A percentile compares a stretch with the other conserved stretches of the same genome.
phyloP scores from a whole-genome alignment of 2,113 vertebrate species.

The Lasiurus borealis region DNA sequence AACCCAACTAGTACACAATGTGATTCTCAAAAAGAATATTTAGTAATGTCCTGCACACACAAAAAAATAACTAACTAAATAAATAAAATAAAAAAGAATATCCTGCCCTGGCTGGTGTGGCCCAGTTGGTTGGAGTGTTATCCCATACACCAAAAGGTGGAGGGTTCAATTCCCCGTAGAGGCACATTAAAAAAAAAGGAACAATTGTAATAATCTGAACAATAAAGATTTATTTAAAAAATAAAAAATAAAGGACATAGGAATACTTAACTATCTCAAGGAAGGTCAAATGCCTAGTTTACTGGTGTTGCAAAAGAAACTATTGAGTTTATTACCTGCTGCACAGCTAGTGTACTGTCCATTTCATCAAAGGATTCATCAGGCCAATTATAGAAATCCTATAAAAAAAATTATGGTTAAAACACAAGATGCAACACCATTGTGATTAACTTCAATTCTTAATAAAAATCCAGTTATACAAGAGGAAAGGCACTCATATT shows the following conservation, averaged over 20 bases:
- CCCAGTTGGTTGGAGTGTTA: too few relatives aligned
- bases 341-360: constrained; percentile 99
- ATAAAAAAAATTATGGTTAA: constrained; percentile 68
- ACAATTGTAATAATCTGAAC: too few relatives aligned
- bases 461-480: constrained; percentile 18
- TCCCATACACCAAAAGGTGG: not conserved
- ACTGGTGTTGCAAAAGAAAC: constrained; percentile 20
- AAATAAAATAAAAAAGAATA: too few relatives aligned
- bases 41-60: too few relatives aligned
- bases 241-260: not conserved
- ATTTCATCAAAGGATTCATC: constrained; percentile 99
- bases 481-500: not conserved
- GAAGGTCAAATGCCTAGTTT: constrained; percentile 33
- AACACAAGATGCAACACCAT: constrained; percentile 15
- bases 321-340: constrained; percentile 92
- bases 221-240: too few relatives aligned
- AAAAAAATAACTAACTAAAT: too few relatives aligned
- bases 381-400: constrained; percentile 99
- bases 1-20: too few relatives aligned
- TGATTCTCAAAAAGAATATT: constrained; percentile 14
- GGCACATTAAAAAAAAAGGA: not conserved
- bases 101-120: too few relatives aligned
- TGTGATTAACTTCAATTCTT: constrained; percentile 51
- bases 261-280: constrained; percentile 28
- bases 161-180: not conserved